Evolutionary conservation across 2,113 vertebrate genomes (phyloP).

Genomic region (Leuciscus idus): DNA sequence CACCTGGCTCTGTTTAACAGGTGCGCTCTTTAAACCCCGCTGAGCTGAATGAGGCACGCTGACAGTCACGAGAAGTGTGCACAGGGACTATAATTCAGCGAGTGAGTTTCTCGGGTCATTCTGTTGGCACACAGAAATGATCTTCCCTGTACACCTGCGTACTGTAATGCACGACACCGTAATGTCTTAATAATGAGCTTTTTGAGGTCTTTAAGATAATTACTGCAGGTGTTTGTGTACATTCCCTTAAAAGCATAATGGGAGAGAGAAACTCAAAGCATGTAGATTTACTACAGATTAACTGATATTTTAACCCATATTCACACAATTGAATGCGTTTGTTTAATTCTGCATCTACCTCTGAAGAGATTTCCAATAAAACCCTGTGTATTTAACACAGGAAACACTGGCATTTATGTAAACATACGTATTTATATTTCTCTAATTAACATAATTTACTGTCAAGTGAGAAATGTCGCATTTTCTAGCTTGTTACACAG

Average conservation of each 20-base stretch:
- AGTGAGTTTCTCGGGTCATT: not conserved
- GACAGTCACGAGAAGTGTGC: no score
- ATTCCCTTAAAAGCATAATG: not conserved
- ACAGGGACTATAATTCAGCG: not conserved
- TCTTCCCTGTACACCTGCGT: not conserved
- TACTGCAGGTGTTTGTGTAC: not conserved
- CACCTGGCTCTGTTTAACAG: constrained; percentile 4
- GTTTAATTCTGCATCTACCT: not conserved
- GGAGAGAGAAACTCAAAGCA: not conserved
- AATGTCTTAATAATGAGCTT: constrained; percentile 18
- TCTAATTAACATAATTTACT: no score
- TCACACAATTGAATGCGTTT: not conserved
- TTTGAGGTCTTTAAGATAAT: not conserved
- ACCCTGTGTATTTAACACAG: no score
- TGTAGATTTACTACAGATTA: not conserved
- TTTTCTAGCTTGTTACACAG: not conserved
- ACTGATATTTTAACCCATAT: not conserved
- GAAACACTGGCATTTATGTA: no score
- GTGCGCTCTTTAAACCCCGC: not conserved
- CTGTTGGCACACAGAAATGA: not conserved
- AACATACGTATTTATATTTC: no score
- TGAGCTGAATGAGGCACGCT: no score
- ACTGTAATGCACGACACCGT: not conserved
- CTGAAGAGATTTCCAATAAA: not conserved
- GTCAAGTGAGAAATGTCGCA: no score